Percentiles rank a stretch among this genome's conserved stretches.
Conservation (phyloP, 2,113 vertebrate species). For the Leiothrix lutea region DNA sequence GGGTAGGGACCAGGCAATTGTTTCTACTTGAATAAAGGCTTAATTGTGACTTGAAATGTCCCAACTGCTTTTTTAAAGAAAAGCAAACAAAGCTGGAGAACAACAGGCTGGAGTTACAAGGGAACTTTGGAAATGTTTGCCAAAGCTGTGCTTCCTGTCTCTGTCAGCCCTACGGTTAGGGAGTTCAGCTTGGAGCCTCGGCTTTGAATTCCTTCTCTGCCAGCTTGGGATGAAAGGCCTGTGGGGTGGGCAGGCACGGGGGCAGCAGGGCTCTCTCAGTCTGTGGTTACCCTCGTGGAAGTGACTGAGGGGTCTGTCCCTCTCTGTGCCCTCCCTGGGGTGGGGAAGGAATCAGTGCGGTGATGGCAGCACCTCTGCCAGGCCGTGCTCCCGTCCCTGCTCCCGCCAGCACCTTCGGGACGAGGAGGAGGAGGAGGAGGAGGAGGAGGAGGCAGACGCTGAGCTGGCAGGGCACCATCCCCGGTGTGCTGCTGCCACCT, state of each 20-base stretch:
- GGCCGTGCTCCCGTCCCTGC: background rate
- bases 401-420: background rate
- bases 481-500: slow-evolving; percentile 54
- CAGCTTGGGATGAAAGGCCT: background rate
- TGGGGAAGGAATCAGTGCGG: background rate
- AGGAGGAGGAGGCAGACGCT: background rate
- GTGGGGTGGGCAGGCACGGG: background rate
- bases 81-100: slow-evolving; percentile 40
- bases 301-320: background rate
- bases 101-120: background rate
- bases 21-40: slow-evolving; percentile 49
- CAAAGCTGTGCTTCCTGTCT: background rate
- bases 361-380: background rate
- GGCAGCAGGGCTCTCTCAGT: background rate
- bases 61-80: slow-evolving; percentile 18
- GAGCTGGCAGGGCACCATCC: background rate
- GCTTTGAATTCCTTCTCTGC: background rate
- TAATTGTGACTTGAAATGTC: slow-evolving; percentile 27
- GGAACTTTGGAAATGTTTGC: background rate
- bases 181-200: background rate
- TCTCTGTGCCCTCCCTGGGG: background rate
- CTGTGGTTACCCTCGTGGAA: rapidly evolving
- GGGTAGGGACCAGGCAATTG: slow-evolving; percentile 44
- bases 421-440: background rate
- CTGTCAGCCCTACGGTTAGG: rapidly evolving